phyloP scores from a whole-genome alignment of 2,888 invertebrate genomes.

The Leptopilina syphax region DNA sequence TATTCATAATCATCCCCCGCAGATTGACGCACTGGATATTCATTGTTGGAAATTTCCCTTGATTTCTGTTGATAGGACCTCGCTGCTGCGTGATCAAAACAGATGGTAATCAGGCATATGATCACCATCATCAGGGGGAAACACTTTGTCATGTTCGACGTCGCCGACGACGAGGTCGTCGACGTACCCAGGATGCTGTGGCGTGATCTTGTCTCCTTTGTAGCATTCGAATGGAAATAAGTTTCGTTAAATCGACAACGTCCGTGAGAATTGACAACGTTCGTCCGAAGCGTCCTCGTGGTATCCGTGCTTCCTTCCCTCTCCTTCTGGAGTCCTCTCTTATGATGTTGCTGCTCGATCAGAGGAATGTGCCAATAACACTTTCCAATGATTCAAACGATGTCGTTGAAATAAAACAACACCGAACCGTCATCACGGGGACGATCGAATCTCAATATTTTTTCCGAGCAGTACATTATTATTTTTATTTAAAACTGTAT shows the following conservation, averaged over 20 bases:
- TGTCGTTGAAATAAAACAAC: background rate
- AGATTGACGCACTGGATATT: constrained; percentile 63
- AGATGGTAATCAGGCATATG: constrained; percentile 39
- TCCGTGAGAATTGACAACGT: background rate
- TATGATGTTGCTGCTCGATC: background rate
- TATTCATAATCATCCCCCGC: constrained; percentile 64
- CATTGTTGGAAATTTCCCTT: constrained; percentile 37
- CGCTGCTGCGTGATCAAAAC: constrained; percentile 43
- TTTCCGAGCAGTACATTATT: background rate
- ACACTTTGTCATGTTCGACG: constrained; percentile 31
- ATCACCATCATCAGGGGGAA: constrained; percentile 22
- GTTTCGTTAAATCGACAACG: constrained; percentile 10
- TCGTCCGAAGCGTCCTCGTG: constrained; percentile 27
- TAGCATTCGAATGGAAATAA: constrained; percentile 33
- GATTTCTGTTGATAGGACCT: constrained; percentile 37
- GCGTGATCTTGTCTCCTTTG: constrained; percentile 22
- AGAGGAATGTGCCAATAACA: background rate
- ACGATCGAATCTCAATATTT: constrained; percentile 10
- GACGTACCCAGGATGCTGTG: constrained; percentile 22
- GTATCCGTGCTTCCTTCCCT: constrained; percentile 31
- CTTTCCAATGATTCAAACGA: background rate
- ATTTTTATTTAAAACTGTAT: too few relatives aligned
- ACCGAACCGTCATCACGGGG: background rate
- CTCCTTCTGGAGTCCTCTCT: constrained; percentile 13
- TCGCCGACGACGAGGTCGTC: constrained; percentile 36